phyloP scores from a whole-genome alignment of 2,797 vertebrate genomes.

The Galagoides demidoff region DNA sequence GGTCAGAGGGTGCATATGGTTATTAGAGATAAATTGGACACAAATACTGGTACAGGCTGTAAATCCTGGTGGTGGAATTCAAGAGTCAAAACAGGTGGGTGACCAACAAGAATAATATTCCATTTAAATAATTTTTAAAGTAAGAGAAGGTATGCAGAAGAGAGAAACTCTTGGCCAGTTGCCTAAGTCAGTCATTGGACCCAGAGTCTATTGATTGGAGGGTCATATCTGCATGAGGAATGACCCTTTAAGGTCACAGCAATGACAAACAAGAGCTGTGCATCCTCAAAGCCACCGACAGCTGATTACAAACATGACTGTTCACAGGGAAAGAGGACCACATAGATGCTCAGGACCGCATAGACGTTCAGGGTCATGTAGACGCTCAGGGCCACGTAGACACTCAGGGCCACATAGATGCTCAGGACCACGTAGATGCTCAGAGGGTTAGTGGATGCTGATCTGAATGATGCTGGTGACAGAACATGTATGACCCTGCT shows the following conservation, averaged over 20 bases:
- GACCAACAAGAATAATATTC: not conserved
- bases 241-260: not conserved
- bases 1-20: not conserved
- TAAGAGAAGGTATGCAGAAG: not conserved
- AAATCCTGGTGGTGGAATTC: not conserved
- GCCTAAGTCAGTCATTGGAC: not conserved
- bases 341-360: not conserved
- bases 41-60: not conserved
- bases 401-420: no score
- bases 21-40: not conserved
- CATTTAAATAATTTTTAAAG: not conserved
- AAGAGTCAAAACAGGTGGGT: not conserved
- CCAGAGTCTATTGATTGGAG: not conserved
- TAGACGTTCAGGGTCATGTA: no score
- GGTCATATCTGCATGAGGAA: not conserved
- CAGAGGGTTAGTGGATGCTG: not conserved
- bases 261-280: not conserved
- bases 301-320: not conserved
- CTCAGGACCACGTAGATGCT: not conserved
- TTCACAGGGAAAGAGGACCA: not conserved
- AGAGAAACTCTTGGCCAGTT: not conserved
- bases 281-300: not conserved
- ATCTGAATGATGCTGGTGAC: not conserved
- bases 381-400: no score
- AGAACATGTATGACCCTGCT: not conserved